These are phyloP conservation scores for Brachystomella parvula DNA, from an alignment of 1,140 invertebrate genomes.

Conservation along the genomic window DNA sequence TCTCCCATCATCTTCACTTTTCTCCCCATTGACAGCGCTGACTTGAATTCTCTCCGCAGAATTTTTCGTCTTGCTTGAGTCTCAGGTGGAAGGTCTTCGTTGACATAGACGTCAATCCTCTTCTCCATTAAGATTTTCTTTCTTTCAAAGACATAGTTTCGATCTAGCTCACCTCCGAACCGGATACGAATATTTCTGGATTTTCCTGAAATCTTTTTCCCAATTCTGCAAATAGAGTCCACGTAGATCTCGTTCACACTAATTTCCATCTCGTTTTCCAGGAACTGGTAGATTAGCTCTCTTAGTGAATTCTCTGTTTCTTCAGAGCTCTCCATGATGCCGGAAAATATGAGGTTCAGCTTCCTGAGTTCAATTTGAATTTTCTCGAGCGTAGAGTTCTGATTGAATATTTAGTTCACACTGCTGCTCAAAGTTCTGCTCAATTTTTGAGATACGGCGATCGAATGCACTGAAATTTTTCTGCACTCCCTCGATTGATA, in stretches of 20 bases:
- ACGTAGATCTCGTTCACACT: neutral
- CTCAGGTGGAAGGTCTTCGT: neutral
- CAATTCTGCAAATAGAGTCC: neutral
- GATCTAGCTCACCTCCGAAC: neutral
- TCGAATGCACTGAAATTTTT: too few species aligned
- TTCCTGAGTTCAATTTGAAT: neutral
- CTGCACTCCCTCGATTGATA: too few species aligned
- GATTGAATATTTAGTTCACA: neutral
- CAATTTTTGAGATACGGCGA: too few species aligned
- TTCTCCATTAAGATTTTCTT: neutral
- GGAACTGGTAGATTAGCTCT: neutral
- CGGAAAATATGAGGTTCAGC: neutral
- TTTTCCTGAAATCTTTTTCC: neutral
- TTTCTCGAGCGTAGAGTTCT: neutral
- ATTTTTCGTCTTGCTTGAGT: neutral
- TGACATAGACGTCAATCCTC: neutral
- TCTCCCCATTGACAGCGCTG: neutral
- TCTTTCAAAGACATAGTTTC: neutral
- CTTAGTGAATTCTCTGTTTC: neutral
- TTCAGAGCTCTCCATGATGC: neutral
- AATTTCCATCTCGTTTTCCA: neutral
- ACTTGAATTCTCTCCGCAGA: neutral
- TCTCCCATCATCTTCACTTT: neutral
- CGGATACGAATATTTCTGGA: neutral
- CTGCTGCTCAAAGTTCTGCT: too few species aligned